Evolutionary conservation across 2,888 invertebrate genomes (phyloP).

Genomic region (Mellilla xanthometata): DNA sequence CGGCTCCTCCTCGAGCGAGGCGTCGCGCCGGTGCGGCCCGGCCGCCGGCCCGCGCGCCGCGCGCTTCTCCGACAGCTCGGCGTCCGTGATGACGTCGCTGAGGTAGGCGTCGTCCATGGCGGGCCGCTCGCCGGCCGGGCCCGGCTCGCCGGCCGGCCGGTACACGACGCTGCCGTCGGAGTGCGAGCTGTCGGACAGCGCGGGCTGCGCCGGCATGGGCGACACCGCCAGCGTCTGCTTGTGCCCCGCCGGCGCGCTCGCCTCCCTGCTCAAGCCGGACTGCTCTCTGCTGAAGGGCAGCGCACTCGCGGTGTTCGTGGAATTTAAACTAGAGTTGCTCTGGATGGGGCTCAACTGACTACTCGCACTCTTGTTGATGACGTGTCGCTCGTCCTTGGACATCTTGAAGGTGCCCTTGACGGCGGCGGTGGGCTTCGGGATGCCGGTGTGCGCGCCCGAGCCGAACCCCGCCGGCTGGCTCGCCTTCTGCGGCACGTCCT

Average conservation of each 20-base stretch:
- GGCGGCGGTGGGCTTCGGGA: constrained; percentile 95
- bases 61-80: constrained; percentile 75
- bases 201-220: constrained; percentile 85
- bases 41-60: constrained; percentile 64
- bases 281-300: constrained; percentile 76
- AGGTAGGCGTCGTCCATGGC: constrained; percentile 78
- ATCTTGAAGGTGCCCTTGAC: constrained; percentile 94
- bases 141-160: constrained; percentile 88
- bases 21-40: constrained; percentile 77
- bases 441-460: constrained; percentile 80
- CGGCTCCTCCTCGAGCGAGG: constrained; percentile 85
- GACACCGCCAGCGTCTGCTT: constrained; percentile 86
- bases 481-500: constrained; percentile 41
- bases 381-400: constrained; percentile 80
- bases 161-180: constrained; percentile 88
- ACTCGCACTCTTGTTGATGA: constrained; percentile 80
- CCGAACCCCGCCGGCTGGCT: constrained; percentile 73
- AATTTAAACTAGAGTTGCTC: constrained; percentile 82
- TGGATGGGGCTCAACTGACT: constrained; percentile 81
- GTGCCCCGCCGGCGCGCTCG: constrained; percentile 53
- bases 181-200: constrained; percentile 86
- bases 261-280: constrained; percentile 77
- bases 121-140: constrained; percentile 82
- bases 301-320: constrained; percentile 74
- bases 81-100: constrained; percentile 79